These are phyloP conservation scores for Arenaria interpres DNA, from an alignment of 2,113 vertebrate species.

Conservation along the genomic window DNA sequence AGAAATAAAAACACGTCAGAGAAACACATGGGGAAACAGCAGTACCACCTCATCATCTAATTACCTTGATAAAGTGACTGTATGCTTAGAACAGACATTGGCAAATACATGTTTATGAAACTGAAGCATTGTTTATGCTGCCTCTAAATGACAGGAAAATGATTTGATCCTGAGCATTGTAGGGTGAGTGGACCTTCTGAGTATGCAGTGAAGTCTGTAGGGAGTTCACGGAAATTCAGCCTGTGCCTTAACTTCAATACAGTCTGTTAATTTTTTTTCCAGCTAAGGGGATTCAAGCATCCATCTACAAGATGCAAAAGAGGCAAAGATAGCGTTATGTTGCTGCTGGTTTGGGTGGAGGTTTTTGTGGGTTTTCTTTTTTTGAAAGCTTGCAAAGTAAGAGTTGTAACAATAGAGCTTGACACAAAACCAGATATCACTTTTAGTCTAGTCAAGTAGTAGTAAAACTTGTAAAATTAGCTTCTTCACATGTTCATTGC, in stretches of 20 bases:
- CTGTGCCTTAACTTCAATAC: neutral
- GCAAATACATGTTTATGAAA: neutral
- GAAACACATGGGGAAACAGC: neutral
- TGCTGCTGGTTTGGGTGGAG: neutral
- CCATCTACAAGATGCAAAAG: neutral
- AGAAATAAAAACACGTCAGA: neutral
- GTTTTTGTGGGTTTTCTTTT: neutral
- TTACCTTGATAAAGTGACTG: neutral
- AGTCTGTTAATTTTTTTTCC: neutral
- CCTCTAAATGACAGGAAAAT: neutral
- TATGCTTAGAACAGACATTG: neutral
- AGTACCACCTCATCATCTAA: neutral
- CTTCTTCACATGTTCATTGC: neutral
- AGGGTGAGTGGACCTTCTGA: neutral
- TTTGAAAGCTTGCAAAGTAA: neutral
- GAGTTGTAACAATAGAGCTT: neutral
- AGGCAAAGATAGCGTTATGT: rapidly evolving
- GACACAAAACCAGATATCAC: neutral
- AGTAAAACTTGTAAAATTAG: neutral
- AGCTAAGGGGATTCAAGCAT: neutral
- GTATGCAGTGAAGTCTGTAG: neutral
- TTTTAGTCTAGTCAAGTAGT: neutral
- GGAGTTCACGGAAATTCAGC: neutral
- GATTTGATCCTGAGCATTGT: neutral
- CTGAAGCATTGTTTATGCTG: neutral